A percentile compares a stretch with the other conserved stretches of the same genome.
Conservation (phyloP, 1,140 invertebrate genomes). For the Caerostris extrusa region DNA sequence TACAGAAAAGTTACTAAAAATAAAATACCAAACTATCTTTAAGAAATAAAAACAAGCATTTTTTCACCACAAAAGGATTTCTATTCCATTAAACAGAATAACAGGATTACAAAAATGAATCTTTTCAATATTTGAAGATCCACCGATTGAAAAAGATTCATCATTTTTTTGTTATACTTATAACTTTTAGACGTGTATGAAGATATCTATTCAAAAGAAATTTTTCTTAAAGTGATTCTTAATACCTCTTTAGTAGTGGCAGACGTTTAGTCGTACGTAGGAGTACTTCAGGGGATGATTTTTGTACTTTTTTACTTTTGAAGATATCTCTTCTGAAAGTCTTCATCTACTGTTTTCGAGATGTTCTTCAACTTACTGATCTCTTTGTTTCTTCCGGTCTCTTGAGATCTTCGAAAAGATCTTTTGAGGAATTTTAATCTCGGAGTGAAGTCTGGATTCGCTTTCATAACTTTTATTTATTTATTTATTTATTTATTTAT, state of each 20-base stretch:
- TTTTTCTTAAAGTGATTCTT: neutral
- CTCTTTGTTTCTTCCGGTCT: neutral
- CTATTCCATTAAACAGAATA: neutral
- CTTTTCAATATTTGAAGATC: neutral
- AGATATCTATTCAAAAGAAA: neutral
- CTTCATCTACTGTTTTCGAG: neutral
- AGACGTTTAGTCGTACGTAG: neutral
- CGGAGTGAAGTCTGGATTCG: neutral
- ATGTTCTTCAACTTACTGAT: neutral
- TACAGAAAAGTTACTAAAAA: neutral
- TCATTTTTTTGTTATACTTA: neutral
- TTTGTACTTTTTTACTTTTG: neutral
- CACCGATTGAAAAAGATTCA: neutral
- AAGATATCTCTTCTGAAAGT: neutral
- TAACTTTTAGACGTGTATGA: neutral
- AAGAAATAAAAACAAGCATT: too few species aligned
- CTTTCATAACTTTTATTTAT: neutral
- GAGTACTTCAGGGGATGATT: neutral
- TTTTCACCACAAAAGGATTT: neutral
- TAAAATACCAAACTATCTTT: neutral
- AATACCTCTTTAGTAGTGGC: neutral
- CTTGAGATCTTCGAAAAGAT: neutral
- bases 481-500: too few species aligned
- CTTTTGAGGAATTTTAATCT: neutral
- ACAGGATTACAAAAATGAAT: neutral